Base-by-base conservation (phyloP, 2,113 vertebrate genomes). In the Pelusios castaneus region DNA sequence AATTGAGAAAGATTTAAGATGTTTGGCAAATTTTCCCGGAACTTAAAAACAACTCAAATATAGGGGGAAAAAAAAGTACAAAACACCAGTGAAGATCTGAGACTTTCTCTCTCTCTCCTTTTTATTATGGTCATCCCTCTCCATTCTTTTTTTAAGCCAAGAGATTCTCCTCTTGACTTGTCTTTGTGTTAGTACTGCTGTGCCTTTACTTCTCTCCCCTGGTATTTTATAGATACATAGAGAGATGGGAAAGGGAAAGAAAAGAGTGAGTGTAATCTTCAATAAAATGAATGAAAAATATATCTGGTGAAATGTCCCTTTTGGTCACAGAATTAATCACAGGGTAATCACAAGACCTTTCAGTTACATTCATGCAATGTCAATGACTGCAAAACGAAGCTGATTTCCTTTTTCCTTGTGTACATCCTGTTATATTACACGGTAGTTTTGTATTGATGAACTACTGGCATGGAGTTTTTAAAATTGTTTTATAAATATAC, bases 401-500 rank as follows among this genome's bases (percentile, higher is more conserved):
- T 95, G 91, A 97, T 95, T 97, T 97, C 67, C 63, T 81, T 91
- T 80, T 96, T 93, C 89, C 93, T 83, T 89, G 84, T 96, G 90
- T 95, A 92, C 96, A 96, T 77, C 94, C 80, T 78, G 90, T 97
- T 95, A 96, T 93, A 97, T 96, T 97, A 96, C 94, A 96, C 81
- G 89, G 87, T 95, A 93, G 91, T 78, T 94, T 45, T 93, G 87
- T 90, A 94, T 22, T 94, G 94, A 95, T 86, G 91, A 96, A 96
- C 82, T 96, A 94, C 56, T 94, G n/a, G 85, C 82, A 0, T 84
- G 58, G 34, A 88, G 81, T 89, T 96, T 89, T 96, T 93, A 95
- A 95, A 95, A 97, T 86, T 87, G 85, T 55, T 94, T 92, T 80
- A 91, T 63, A 89, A 93, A 96, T 96, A 95, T 82, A 95, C 80